Base-by-base conservation (phyloP, 2,113 vertebrate genomes). In the Psettodes erumei region DNA sequence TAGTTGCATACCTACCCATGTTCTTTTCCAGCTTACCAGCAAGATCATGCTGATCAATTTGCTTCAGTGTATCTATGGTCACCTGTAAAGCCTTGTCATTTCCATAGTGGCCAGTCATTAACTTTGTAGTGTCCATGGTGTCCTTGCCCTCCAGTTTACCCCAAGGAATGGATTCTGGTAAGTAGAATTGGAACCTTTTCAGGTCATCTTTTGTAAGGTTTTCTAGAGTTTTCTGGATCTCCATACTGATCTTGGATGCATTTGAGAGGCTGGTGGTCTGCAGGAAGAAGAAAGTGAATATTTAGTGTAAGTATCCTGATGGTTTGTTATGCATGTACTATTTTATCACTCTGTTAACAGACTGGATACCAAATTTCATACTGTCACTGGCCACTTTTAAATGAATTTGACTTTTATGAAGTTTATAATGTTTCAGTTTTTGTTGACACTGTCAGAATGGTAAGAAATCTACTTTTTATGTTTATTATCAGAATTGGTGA, bases 1-100 rank as follows among this genome's bases (percentile, higher is more conserved):
- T n/a, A n/a, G n/a, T n/a, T n/a, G n/a, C n/a, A n/a, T n/a, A n/a
- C 19, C 86, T 80, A 90, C 86, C 79, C 8, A 3, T 63, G 0
- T 1, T 37, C 1, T 38, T 12, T 47, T 76, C 64, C 53, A 90
- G 33, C 0, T 53, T 6, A 50, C 0, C 0, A 18, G 33, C 75
- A 4, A 84, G 81, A 0, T 1, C 0, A 19, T 1, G 0, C 25
- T 74, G 78, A 48, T 15, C 0, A 3, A 87, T 84, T 1, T 59
- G 0, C 2, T 1, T 19, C 0, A 90, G 83, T 40, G 37, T 23
- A 3, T 79, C 12, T 27, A 7, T 13, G 6, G 83, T 2, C 15
- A 84, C 58, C 25, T 8, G 1, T 30, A 2, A 30, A 2, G 21
- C 50, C 0, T 50, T 2, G 0, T 66, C 6, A 1, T 4, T 25